Evolutionary conservation across 1,140 invertebrate genomes (phyloP).

Genomic region (Protaetia brevitarsis): DNA sequence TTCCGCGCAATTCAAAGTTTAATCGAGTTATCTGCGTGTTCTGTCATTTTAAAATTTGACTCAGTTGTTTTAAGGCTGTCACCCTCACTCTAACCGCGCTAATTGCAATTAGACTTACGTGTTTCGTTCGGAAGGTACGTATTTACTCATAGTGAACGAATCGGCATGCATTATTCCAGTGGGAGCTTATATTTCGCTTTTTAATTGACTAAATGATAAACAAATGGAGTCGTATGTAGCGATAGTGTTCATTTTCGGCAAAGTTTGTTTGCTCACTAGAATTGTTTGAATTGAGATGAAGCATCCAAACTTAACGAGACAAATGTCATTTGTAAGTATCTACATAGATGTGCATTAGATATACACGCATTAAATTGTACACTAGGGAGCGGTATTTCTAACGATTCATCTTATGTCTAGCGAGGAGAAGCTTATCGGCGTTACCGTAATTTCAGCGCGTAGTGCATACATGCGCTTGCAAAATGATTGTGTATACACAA

Average conservation of each 20-base stretch:
- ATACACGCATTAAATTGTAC: neutral
- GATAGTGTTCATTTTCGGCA: neutral
- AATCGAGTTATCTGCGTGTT: conserved; percentile 1
- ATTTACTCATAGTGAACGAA: neutral
- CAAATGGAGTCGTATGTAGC: no score
- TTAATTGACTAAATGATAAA: neutral
- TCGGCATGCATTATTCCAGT: neutral
- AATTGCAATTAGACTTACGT: conserved; percentile 8
- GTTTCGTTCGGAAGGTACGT: neutral
- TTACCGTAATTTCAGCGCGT: neutral
- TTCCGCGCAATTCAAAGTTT: neutral
- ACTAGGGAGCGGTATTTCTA: neutral
- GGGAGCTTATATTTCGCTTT: neutral
- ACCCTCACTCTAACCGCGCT: neutral
- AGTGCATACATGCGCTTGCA: no score
- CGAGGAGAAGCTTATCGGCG: neutral
- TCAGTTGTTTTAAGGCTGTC: neutral
- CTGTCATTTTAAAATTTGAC: conserved; percentile 1
- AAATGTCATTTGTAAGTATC: neutral
- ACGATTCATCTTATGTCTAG: neutral
- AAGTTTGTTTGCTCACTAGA: neutral
- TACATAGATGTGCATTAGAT: neutral
- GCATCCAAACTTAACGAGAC: neutral
- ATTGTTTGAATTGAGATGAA: neutral
- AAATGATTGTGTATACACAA: no score